These are phyloP conservation scores for Ormyrus thymus DNA, from an alignment of 2,888 invertebrate species.

Conservation along the genomic window DNA sequence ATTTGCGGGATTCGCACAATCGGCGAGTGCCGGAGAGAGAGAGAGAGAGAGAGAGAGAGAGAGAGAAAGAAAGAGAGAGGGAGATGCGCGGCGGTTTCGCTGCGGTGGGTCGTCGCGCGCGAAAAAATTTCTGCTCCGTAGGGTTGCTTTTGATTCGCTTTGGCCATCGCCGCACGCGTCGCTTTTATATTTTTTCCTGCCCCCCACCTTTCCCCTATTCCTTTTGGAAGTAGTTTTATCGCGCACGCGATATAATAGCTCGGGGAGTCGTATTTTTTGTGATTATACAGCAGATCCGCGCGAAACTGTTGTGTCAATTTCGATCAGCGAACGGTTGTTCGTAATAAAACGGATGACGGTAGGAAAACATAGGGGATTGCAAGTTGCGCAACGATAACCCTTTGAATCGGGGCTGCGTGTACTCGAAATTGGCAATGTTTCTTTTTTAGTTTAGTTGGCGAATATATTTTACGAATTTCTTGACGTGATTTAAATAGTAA, in stretches of 20 bases:
- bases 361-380: conserved; percentile 30
- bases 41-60: conserved; percentile 34
- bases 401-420: background rate
- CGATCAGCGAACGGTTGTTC: conserved; percentile 34
- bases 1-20: conserved; percentile 50
- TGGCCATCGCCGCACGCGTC: conserved; percentile 38
- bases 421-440: background rate
- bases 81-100: conserved; percentile 49
- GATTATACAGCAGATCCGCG: conserved; percentile 42
- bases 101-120: conserved; percentile 35
- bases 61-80: conserved; percentile 48
- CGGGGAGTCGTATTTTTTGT: conserved; percentile 46
- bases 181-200: conserved; percentile 26
- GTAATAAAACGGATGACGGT: conserved; percentile 43
- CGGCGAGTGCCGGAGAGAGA: conserved; percentile 29
- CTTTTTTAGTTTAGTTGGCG: background rate
- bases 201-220: background rate
- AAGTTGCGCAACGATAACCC: conserved; percentile 22
- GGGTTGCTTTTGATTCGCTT: conserved; percentile 54
- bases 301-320: conserved; percentile 45
- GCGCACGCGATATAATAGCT: conserved; percentile 39
- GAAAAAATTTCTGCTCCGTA: conserved; percentile 49
- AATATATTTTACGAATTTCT: no score
- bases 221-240: conserved; percentile 45
- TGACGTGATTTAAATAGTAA: no score